phyloP scores from a whole-genome alignment of 1,140 invertebrate species.

The Drosophila carrolli region DNA sequence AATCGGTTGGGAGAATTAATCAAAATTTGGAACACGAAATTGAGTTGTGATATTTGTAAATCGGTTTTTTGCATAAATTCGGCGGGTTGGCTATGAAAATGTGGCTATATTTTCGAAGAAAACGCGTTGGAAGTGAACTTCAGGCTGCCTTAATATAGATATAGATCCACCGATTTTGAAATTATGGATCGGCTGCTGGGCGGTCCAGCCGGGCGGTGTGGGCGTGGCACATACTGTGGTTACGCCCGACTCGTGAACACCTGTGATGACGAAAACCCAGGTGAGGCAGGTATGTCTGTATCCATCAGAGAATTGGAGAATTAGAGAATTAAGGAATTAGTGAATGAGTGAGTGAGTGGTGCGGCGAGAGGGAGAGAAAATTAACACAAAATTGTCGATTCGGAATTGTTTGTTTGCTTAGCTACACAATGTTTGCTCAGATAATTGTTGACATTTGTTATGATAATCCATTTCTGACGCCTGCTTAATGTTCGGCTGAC shows the following conservation, averaged over 20 bases:
- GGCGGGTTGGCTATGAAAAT: not conserved
- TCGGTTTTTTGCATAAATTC: not conserved
- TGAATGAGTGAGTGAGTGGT: not conserved
- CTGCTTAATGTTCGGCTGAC: slow-evolving; percentile 18
- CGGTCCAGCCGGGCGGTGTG: slow-evolving; percentile 6
- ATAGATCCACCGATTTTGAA: not conserved
- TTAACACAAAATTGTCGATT: not conserved
- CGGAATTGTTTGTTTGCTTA: slow-evolving; percentile 15
- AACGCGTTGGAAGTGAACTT: not conserved
- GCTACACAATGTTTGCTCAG: slow-evolving; percentile 18
- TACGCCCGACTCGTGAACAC: slow-evolving; percentile 52
- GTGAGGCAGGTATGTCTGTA: slow-evolving; percentile 51
- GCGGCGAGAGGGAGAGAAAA: slow-evolving; percentile 3
- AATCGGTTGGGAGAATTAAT: slow-evolving; percentile 21
- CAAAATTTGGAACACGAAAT: slow-evolving; percentile 2
- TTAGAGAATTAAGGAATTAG: not conserved
- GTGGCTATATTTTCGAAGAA: not conserved
- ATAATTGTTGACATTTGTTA: slow-evolving; percentile 36
- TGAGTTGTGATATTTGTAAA: not conserved
- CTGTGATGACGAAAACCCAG: slow-evolving; percentile 33
- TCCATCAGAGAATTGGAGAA: not conserved
- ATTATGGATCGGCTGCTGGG: slow-evolving; percentile 38
- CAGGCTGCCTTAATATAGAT: not conserved
- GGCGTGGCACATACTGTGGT: slow-evolving; percentile 26
- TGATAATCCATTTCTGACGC: slow-evolving; percentile 31